Evolutionary conservation across 30 jellyfish, hydroid and myxozoan species (phyloP).

Genomic region (Chironex yamaguchii): DNA sequence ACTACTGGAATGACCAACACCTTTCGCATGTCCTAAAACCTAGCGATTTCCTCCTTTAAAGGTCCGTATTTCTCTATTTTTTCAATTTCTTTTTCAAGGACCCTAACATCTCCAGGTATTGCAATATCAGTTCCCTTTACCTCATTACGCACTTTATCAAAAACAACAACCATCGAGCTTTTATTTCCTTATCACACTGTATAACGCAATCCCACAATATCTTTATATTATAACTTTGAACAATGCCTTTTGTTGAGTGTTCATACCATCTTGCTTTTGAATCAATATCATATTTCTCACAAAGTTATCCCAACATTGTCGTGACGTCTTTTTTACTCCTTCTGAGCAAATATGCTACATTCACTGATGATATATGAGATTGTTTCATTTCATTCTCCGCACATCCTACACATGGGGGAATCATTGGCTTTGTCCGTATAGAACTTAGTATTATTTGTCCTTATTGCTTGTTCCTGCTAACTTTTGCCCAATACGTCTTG

Average conservation of each 20-base stretch:
- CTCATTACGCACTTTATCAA: background rate
- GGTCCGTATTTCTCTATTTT: conserved; percentile 14
- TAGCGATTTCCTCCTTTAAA: conserved; percentile 26
- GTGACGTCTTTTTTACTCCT: background rate
- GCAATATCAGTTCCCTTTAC: conserved; percentile 7
- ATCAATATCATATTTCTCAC: background rate
- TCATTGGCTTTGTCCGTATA: background rate
- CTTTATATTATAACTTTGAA: background rate
- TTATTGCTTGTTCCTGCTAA: background rate
- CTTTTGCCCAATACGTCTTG: no score
- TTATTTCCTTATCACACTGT: background rate
- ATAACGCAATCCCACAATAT: background rate
- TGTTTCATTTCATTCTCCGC: background rate
- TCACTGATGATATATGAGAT: background rate
- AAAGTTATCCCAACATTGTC: background rate
- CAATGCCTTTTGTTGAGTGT: background rate
- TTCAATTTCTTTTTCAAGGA: background rate
- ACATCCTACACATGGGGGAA: background rate
- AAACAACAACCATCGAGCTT: background rate
- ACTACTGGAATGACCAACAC: conserved; percentile 24
- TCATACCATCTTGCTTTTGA: conserved; percentile 18
- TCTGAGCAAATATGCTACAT: background rate
- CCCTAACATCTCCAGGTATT: conserved; percentile 10
- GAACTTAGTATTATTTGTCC: background rate
- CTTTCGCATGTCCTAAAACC: conserved; percentile 22